These are phyloP conservation scores for Drosophila koepferae DNA, from an alignment of 2,888 invertebrate genomes.

Conservation along the genomic window DNA sequence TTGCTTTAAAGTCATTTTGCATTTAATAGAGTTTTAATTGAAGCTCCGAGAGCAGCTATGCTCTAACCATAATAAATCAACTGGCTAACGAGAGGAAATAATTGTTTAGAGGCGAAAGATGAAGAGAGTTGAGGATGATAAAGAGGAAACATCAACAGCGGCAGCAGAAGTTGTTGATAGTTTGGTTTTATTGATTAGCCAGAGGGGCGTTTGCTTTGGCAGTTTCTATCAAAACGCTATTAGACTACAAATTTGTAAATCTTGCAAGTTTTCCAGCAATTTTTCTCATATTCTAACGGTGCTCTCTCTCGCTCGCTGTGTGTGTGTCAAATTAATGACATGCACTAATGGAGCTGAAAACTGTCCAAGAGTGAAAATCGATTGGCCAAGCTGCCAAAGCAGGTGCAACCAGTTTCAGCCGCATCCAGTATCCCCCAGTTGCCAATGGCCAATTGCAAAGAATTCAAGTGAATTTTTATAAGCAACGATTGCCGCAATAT, in stretches of 20 bases:
- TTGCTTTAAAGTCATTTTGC: constrained; percentile 62
- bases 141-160: constrained; percentile 2
- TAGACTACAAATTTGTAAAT: constrained; percentile 42
- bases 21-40: constrained; percentile 79
- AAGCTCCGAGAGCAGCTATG: constrained; percentile 22
- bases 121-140: constrained; percentile 16
- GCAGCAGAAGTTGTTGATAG: constrained; percentile 51
- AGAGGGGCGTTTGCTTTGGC: constrained; percentile 50
- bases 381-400: constrained; percentile 27
- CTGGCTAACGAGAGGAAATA: constrained; percentile 71
- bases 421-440: constrained; percentile 32
- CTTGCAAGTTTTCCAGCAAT: background rate
- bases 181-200: constrained; percentile 72
- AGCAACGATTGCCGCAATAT: constrained; percentile 47
- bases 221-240: constrained; percentile 66
- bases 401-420: constrained; percentile 61
- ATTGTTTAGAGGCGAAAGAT: constrained; percentile 39
- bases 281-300: constrained; percentile 62
- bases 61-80: constrained; percentile 48
- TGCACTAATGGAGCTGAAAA: constrained; percentile 70
- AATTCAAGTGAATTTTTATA: constrained; percentile 47
- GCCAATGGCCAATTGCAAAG: constrained; percentile 41
- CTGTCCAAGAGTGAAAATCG: constrained; percentile 45
- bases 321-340: constrained; percentile 68
- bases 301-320: background rate